Percentiles rank a stretch among this genome's conserved stretches.
phyloP scores from a whole-genome alignment of 92 coral and sea anemone species.

The Palythoa grandiflora region DNA sequence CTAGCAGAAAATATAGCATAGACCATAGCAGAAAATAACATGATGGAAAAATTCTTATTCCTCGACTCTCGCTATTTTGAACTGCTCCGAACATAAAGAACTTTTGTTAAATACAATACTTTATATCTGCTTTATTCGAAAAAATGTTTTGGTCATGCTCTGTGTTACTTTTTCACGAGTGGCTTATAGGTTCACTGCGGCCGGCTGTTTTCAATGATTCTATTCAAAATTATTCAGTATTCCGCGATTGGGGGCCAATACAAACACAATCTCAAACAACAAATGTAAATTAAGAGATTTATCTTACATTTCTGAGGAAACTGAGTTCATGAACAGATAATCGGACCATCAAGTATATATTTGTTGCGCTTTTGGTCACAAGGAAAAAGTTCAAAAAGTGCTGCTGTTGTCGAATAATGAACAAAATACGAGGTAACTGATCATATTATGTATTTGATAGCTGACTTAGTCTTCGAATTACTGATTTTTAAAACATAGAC shows the following conservation, averaged over 20 bases:
- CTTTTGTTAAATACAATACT: background rate
- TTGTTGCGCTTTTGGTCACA: background rate
- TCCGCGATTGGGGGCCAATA: constrained; percentile 38
- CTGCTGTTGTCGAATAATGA: background rate
- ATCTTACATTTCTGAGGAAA: background rate
- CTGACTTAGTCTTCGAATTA: background rate
- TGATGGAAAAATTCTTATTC: no score
- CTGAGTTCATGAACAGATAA: background rate
- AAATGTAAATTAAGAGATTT: background rate
- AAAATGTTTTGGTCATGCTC: background rate
- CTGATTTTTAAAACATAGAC: background rate
- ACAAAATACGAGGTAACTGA: constrained; percentile 11
- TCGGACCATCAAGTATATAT: background rate
- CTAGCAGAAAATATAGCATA: no score
- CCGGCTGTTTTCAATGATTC: background rate
- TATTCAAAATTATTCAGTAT: background rate
- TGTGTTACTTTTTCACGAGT: background rate
- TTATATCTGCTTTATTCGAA: background rate
- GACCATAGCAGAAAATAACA: no score
- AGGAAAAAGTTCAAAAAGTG: background rate
- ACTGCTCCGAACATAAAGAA: no score
- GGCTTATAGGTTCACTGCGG: background rate
- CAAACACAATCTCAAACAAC: constrained; percentile 1
- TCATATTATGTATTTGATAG: background rate
- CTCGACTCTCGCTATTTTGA: no score